Evolutionary conservation across 2,113 vertebrate genomes (phyloP).

Genomic region (Gymnogyps californianus): DNA sequence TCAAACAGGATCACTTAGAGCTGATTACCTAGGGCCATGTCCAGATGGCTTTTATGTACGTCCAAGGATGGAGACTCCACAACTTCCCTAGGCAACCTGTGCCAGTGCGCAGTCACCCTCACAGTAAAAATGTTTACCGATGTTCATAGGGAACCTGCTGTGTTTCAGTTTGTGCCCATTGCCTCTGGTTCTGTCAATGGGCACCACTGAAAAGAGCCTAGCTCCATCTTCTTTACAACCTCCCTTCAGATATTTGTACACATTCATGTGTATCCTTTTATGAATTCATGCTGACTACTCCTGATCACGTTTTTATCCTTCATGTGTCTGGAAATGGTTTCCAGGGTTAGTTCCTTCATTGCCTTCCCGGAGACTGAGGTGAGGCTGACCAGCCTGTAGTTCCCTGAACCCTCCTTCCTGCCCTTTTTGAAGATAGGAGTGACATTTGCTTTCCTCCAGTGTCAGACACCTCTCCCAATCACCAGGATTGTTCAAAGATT

Average conservation of each 20-base stretch:
- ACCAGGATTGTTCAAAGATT: neutral
- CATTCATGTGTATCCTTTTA: neutral
- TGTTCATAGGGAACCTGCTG: neutral
- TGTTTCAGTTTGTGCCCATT: neutral
- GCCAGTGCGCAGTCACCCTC: neutral
- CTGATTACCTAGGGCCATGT: neutral
- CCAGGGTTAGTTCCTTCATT: neutral
- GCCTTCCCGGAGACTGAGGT: neutral
- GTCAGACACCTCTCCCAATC: neutral
- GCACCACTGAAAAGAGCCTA: neutral
- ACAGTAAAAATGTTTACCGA: neutral
- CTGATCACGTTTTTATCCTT: neutral
- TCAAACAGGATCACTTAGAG: neutral
- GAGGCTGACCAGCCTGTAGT: neutral
- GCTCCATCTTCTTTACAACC: neutral
- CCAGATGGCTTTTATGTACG: neutral
- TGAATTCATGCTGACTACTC: neutral
- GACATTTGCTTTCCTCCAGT: neutral
- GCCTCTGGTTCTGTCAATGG: neutral
- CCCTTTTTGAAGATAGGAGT: neutral
- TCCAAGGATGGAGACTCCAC: neutral
- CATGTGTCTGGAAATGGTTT: neutral
- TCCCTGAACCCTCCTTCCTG: neutral
- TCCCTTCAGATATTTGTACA: neutral
- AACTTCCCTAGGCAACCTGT: neutral